phyloP scores from a whole-genome alignment of 2,888 invertebrate species.

The Arctia plantaginis region DNA sequence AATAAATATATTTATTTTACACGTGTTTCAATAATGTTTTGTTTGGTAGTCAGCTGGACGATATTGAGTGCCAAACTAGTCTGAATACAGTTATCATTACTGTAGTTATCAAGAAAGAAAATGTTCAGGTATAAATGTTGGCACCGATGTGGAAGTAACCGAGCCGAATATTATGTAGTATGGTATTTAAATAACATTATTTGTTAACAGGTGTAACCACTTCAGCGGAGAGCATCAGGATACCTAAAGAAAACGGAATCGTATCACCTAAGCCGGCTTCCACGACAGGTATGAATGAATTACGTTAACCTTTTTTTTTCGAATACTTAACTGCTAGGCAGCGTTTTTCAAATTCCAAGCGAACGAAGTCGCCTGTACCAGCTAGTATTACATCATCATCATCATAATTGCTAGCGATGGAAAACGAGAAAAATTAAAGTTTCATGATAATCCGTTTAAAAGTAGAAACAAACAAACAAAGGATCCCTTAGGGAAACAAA shows the following conservation, averaged over 20 bases:
- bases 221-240: slow-evolving; percentile 65
- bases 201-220: slow-evolving; percentile 68
- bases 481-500: too few species aligned
- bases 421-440: too few species aligned
- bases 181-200: background rate
- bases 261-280: slow-evolving; percentile 67
- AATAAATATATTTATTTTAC: background rate
- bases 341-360: too few species aligned
- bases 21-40: background rate
- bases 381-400: too few species aligned
- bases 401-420: too few species aligned
- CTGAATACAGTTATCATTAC: background rate
- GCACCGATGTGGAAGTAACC: background rate
- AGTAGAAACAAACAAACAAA: too few species aligned
- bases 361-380: too few species aligned
- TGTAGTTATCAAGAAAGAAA: background rate
- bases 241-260: slow-evolving; percentile 77
- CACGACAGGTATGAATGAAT: slow-evolving; percentile 65
- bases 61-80: background rate
- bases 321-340: too few species aligned
- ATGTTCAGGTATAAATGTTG: background rate
- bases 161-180: background rate
- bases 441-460: too few species aligned
- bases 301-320: background rate
- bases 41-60: background rate